Evolutionary conservation across 37 sponge, comb jelly and placozoan species (phyloP).

Genomic region (Halisarca cf. caerulea): DNA sequence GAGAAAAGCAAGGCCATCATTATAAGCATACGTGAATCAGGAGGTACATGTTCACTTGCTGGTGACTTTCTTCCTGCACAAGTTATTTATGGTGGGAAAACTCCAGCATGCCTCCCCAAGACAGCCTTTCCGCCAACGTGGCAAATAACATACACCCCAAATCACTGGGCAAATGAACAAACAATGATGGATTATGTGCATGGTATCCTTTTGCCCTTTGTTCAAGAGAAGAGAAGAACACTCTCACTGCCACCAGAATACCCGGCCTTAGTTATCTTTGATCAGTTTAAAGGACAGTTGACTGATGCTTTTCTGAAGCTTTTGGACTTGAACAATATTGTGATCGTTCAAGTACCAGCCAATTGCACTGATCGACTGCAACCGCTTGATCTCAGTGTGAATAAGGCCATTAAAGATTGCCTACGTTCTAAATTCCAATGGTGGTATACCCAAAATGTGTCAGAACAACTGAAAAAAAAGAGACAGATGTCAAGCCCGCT

Average conservation of each 20-base stretch:
- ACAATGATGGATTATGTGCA: slow-evolving; percentile 26
- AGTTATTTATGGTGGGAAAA: background rate
- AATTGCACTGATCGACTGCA: slow-evolving; percentile 31
- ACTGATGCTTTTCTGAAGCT: background rate
- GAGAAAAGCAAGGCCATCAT: background rate
- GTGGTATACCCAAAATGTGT: slow-evolving; percentile 24
- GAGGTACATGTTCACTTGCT: background rate
- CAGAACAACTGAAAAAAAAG: slow-evolving; percentile 12
- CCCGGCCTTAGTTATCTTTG: slow-evolving; percentile 7
- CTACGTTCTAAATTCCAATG: slow-evolving; percentile 13
- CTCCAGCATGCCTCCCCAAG: slow-evolving; percentile 11
- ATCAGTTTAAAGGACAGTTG: slow-evolving; percentile 6
- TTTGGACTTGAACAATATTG: background rate
- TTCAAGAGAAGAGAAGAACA: background rate
- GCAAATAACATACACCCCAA: slow-evolving; percentile 28
- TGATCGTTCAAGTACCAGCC: background rate
- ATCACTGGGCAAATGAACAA: slow-evolving; percentile 29
- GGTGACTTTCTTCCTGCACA: slow-evolving; percentile 25
- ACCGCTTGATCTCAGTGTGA: slow-evolving; percentile 16
- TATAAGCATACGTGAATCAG: background rate
- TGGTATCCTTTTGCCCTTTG: background rate
- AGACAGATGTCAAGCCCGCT: background rate
- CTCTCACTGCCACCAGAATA: background rate
- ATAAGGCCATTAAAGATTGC: slow-evolving; percentile 13
- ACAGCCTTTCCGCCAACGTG: slow-evolving; percentile 7